These are phyloP conservation scores for Pseudomugil gertrudae DNA, from an alignment of 2,797 vertebrate species.

Conservation along the genomic window DNA sequence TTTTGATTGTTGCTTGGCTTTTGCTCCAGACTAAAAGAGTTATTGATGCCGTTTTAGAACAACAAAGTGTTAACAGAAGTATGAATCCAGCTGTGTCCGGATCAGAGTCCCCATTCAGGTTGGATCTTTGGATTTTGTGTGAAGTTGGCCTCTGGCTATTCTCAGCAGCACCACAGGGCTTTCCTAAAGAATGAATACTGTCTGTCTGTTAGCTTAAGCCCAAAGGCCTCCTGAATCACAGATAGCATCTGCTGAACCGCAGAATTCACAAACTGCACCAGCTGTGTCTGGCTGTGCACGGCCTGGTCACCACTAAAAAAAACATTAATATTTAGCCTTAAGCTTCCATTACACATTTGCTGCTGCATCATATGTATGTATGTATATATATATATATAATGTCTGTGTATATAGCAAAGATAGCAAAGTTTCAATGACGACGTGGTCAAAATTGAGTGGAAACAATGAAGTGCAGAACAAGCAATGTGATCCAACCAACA, in stretches of 20 bases:
- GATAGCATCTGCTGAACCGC: conserved; percentile 8
- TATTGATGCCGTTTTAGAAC: conserved; percentile 46
- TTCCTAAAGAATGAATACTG: conserved; percentile 26
- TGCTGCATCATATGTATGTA: too few species aligned
- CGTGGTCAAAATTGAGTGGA: not conserved
- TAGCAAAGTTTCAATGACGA: not conserved
- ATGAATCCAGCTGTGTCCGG: conserved; percentile 12
- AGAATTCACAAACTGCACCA: not conserved
- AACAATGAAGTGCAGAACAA: not conserved
- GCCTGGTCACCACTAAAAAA: too few species aligned
- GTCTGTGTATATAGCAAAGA: not conserved
- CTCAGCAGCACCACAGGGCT: conserved; percentile 29
- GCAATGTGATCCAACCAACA: conserved; percentile 2
- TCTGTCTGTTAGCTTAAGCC: conserved; percentile 14
- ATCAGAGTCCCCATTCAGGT: conserved; percentile 11
- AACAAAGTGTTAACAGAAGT: conserved; percentile 42
- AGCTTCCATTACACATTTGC: too few species aligned
- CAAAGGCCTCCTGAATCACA: conserved; percentile 9
- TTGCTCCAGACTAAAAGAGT: conserved; percentile 47
- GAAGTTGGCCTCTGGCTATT: conserved; percentile 40
- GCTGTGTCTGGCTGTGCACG: conserved; percentile 1
- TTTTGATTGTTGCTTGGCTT: conserved; percentile 19
- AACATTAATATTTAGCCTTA: too few species aligned
- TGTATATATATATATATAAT: too few species aligned
- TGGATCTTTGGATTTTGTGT: conserved; percentile 19